Evolutionary conservation across 2,888 invertebrate species (phyloP).

Genomic region (Stenchaetothrips biformis): DNA sequence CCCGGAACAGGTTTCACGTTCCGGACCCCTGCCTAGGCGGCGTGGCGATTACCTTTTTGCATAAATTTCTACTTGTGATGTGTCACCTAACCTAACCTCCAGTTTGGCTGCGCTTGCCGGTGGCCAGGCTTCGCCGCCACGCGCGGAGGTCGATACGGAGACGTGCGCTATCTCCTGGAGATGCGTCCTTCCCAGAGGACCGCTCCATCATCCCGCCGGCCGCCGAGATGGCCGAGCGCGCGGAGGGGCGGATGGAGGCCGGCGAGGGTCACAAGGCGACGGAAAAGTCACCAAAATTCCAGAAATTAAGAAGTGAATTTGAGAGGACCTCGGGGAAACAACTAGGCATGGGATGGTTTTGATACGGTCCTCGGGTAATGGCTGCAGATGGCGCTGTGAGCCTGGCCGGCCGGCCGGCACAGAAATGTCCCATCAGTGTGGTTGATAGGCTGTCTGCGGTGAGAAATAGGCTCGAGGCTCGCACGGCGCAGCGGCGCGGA

Average conservation of each 20-base stretch:
- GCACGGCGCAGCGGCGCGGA: neutral
- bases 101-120: no score
- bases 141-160: neutral
- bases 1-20: no score
- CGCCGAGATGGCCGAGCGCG: no score
- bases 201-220: neutral
- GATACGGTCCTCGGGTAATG: neutral
- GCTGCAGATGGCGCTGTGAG: conserved; percentile 3
- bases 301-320: no score
- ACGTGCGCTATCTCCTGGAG: neutral
- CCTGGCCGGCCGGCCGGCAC: neutral
- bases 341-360: neutral
- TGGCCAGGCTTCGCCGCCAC: no score
- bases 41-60: no score
- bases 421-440: conserved; percentile 16
- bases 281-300: no score
- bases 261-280: neutral
- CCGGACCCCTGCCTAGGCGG: no score
- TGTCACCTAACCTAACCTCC: no score
- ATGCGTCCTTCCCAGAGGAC: neutral
- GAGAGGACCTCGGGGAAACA: neutral
- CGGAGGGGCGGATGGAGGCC: neutral
- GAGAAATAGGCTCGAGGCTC: neutral
- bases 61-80: no score
- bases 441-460: conserved; percentile 9